A percentile compares a stretch with the other conserved stretches of the same genome.
Conservation (phyloP, 1,140 invertebrate genomes). For the Ceratoteleas bidentatus region DNA sequence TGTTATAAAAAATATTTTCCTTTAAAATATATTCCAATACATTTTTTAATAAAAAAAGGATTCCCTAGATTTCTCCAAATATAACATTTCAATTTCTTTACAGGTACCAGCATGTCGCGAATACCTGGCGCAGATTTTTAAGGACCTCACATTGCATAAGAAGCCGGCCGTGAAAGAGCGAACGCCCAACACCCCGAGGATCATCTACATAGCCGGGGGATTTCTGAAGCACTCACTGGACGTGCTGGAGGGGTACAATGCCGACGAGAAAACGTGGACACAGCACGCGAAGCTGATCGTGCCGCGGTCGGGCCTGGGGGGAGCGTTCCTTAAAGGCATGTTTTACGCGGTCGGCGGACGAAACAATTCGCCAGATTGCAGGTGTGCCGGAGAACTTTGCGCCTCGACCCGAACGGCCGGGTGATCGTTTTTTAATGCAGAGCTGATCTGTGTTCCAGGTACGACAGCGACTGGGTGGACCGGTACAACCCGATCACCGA, state of each 20-base stretch:
- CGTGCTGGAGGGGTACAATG: conserved; percentile 92
- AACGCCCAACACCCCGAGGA: conserved; percentile 91
- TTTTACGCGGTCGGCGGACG: no score
- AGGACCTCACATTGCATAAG: conserved; percentile 92
- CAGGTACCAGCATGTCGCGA: conserved; percentile 94
- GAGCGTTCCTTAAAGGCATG: no score
- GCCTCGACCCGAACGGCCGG: no score
- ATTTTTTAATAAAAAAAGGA: no score
- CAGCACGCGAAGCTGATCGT: conserved; percentile 89
- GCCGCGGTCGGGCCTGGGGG: conserved; percentile 92
- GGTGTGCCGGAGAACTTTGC: no score
- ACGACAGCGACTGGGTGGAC: conserved; percentile 81
- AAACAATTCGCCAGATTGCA: no score
- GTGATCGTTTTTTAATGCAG: no score
- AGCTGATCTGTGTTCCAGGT: no score
- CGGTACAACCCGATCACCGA: conserved; percentile 89
- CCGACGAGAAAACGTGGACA: conserved; percentile 91
- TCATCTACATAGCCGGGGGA: conserved; percentile 95
- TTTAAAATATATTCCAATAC: no score
- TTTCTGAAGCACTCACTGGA: conserved; percentile 93
- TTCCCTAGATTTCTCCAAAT: no score
- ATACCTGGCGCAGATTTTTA: conserved; percentile 94
- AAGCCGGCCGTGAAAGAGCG: conserved; percentile 90
- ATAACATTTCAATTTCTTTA: no score
- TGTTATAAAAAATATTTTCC: no score